phyloP scores from a whole-genome alignment of 1,140 invertebrate species.

The Portunus trituberculatus region DNA sequence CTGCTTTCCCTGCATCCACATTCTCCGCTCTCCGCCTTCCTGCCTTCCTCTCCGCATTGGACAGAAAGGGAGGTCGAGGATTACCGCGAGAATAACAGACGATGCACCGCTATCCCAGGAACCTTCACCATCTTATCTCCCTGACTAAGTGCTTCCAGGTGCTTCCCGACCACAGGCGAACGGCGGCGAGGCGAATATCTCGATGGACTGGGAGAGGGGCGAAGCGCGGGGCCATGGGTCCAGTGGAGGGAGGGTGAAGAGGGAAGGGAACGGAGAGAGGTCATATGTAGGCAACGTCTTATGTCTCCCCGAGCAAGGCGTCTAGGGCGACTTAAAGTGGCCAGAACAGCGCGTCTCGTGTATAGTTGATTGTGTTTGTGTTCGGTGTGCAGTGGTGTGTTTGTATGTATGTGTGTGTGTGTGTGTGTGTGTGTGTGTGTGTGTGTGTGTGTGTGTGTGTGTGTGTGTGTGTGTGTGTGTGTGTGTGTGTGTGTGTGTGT shows the following conservation, averaged over 20 bases:
- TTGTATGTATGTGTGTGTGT: neutral
- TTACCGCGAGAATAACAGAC: neutral
- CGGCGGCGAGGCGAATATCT: neutral
- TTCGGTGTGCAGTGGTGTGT: neutral
- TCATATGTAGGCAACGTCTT: neutral
- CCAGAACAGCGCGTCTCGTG: neutral
- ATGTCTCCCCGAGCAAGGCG: neutral
- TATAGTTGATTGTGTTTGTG: neutral
- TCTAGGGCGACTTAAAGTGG: neutral
- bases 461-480: neutral
- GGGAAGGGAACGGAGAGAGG: neutral
- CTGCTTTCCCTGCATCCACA: neutral
- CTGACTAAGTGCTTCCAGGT: neutral
- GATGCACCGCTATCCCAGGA: neutral
- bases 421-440: neutral
- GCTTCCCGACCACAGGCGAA: conserved; percentile 7
- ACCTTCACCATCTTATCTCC: conserved; percentile 2
- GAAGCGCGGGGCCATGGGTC: neutral
- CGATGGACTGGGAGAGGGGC: neutral
- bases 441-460: neutral
- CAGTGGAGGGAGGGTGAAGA: neutral
- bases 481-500: neutral
- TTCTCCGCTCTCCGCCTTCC: neutral
- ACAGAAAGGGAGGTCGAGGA: neutral
- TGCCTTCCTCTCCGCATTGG: neutral